Conservation (phyloP, 2,113 vertebrate genomes). For the Tautogolabrus adspersus region DNA sequence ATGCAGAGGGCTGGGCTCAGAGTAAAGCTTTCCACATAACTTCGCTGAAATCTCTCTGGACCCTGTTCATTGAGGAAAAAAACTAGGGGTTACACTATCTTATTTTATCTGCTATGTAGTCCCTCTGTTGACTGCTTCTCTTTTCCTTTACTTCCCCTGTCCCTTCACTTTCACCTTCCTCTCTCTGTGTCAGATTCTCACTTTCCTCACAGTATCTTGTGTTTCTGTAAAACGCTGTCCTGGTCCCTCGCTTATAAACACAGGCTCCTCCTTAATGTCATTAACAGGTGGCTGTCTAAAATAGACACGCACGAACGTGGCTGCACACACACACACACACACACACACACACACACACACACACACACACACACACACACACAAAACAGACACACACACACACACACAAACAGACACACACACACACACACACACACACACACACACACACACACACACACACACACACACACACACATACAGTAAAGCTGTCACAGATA, state of each 20-base stretch:
- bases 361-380: background rate
- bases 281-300: constrained; percentile 87
- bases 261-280: constrained; percentile 81
- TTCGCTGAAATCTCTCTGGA: constrained; percentile 41
- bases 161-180: constrained; percentile 24
- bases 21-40: constrained; percentile 55
- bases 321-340: constrained; percentile 32
- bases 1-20: constrained; percentile 34
- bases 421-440: too few species aligned
- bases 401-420: constrained; percentile 32
- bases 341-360: constrained; percentile 21
- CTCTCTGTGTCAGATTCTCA: constrained; percentile 27
- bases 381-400: constrained; percentile 38
- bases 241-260: constrained; percentile 59
- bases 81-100: constrained; percentile 20
- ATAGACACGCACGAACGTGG: constrained; percentile 71
- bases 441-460: too few species aligned
- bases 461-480: constrained; percentile 9
- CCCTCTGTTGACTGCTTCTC: background rate
- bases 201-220: constrained; percentile 36
- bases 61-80: constrained; percentile 43
- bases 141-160: background rate
- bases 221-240: constrained; percentile 53
- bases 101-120: constrained; percentile 22
- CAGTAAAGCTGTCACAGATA: constrained; percentile 34